Percentiles rank a stretch among this genome's conserved stretches.
Evolutionary conservation across 2,113 vertebrate species (phyloP).

Genomic region (Fulica atra): DNA sequence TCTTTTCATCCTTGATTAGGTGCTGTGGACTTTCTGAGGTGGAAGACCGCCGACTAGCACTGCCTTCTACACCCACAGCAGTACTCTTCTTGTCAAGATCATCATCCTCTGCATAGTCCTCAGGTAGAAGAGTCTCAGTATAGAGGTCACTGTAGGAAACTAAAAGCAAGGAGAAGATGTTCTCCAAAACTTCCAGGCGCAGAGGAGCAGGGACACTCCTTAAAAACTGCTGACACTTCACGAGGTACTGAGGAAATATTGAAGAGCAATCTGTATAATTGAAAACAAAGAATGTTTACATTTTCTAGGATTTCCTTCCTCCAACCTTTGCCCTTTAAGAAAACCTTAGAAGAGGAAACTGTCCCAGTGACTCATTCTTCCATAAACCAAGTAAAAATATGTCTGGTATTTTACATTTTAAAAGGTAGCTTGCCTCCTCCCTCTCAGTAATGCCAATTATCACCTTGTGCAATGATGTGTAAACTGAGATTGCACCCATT

Average conservation of each 20-base stretch:
- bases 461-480: neutral
- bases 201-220: conserved; percentile 83
- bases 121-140: conserved; percentile 51
- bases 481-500: neutral
- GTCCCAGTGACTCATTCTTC: neutral
- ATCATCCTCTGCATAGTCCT: conserved; percentile 75
- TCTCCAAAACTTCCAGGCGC: conserved; percentile 93
- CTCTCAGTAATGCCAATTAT: neutral
- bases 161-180: conserved; percentile 96
- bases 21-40: conserved; percentile 56
- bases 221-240: conserved; percentile 88
- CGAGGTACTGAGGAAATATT: conserved; percentile 84
- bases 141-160: conserved; percentile 86
- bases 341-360: neutral
- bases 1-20: conserved; percentile 28
- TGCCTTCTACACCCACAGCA: neutral
- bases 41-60: conserved; percentile 27
- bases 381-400: neutral
- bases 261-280: conserved; percentile 74
- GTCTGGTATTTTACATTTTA: neutral
- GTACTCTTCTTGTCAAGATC: conserved; percentile 51
- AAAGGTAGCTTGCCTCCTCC: neutral
- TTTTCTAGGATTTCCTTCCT: neutral
- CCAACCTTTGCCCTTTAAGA: neutral
- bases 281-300: neutral